Percentiles rank a stretch among this genome's conserved stretches.
phyloP scores from a whole-genome alignment of 1,140 invertebrate genomes.

The Lasioglossum albipes region DNA sequence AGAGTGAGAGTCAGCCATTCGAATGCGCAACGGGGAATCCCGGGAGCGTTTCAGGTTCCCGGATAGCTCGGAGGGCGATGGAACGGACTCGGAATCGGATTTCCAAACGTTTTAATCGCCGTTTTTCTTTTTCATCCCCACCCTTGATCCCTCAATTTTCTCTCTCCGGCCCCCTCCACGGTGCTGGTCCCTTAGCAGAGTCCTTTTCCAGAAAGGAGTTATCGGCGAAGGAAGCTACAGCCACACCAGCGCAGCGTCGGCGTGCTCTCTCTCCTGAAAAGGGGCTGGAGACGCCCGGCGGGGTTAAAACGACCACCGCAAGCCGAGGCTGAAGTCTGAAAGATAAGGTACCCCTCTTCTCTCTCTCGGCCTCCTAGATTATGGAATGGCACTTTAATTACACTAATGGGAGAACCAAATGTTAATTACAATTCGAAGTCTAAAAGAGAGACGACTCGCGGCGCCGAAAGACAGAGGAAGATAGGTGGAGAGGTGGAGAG shows the following conservation, averaged over 20 bases:
- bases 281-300: conserved; percentile 63
- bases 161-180: conserved; percentile 5
- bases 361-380: conserved; percentile 78
- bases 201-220: conserved; percentile 72
- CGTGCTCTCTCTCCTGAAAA: conserved; percentile 61
- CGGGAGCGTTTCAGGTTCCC: conserved; percentile 13
- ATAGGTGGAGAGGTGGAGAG: conserved; percentile 43
- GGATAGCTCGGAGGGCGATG: neutral
- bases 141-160: conserved; percentile 22
- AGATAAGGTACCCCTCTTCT: conserved; percentile 78
- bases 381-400: conserved; percentile 86
- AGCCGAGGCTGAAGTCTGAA: conserved; percentile 77
- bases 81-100: conserved; percentile 53
- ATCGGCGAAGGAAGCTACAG: conserved; percentile 73
- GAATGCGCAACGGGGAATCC: neutral
- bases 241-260: conserved; percentile 50
- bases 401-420: conserved; percentile 86
- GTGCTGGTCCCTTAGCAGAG: conserved; percentile 4
- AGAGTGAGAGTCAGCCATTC: neutral
- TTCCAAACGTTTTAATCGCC: conserved; percentile 68
- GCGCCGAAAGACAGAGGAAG: conserved; percentile 65
- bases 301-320: conserved; percentile 72
- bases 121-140: conserved; percentile 52
- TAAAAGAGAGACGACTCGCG: conserved; percentile 81
- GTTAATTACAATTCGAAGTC: conserved; percentile 87